Evolutionary conservation across 2,797 vertebrate species (phyloP).

Genomic region (Xiphorhynchus erythropygius): DNA sequence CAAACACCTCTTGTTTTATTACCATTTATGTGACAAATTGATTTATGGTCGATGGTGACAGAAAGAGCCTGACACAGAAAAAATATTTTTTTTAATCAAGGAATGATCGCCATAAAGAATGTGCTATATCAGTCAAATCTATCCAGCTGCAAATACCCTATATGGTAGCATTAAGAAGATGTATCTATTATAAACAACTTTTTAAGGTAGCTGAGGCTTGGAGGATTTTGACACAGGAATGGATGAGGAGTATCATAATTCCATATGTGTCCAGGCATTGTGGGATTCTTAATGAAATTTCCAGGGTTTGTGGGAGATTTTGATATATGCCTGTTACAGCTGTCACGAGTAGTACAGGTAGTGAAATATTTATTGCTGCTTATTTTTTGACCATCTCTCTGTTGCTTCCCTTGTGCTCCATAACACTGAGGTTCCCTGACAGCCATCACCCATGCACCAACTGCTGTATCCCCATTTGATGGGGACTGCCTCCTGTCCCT

Average conservation of each 20-base stretch:
- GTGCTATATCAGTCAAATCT: constrained; percentile 58
- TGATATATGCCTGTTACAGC: constrained; percentile 11
- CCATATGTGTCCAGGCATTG: constrained; percentile 49
- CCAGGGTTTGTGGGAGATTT: constrained; percentile 35
- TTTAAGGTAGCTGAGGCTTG: constrained; percentile 55
- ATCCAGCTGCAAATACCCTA: constrained; percentile 49
- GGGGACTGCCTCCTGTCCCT: not conserved
- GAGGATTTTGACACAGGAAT: constrained; percentile 59
- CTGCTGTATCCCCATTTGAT: too few species aligned
- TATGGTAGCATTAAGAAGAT: constrained; percentile 61
- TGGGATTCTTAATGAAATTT: constrained; percentile 66
- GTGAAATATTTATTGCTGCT: constrained; percentile 30
- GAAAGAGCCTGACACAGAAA: constrained; percentile 56
- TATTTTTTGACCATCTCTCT: not conserved
- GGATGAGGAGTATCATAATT: constrained; percentile 60
- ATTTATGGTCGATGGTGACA: constrained; percentile 38
- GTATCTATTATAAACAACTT: constrained; percentile 64
- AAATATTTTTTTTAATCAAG: constrained; percentile 68
- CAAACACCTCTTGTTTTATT: constrained; percentile 44
- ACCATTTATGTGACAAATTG: constrained; percentile 47
- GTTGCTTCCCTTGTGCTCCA: not conserved
- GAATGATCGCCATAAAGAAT: constrained; percentile 62
- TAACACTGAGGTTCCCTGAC: not conserved
- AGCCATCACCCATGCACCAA: rapidly evolving
- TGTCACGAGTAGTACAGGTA: not conserved